Base-by-base conservation (phyloP, 1,140 invertebrate species). In the Drosophila pandora region DNA sequence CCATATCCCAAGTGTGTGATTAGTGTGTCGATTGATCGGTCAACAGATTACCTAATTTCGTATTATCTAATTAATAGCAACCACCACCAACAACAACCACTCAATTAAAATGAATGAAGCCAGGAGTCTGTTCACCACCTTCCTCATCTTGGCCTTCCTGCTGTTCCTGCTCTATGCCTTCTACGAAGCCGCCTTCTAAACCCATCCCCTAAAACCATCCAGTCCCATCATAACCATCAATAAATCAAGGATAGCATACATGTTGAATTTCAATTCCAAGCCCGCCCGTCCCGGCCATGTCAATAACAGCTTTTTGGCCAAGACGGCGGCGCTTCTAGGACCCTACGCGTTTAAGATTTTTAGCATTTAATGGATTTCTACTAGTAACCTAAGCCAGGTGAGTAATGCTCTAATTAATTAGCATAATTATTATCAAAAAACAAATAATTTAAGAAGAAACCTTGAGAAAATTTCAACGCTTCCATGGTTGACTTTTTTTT, bases 41-140 rank as follows among this genome's bases (percentile, higher is more conserved):
- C 49, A 22, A 32, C 65, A 34, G 58, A 25, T 67, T 30, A 73
- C n/a, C 60, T 68, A 74, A 48, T 54, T 48, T n/a, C 21, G 45
- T 49, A 53, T 37, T 53, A 43, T 53, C 22, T 43, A 63, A 48
- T 68, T 57, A 22, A n/a, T 37, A 37, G 34, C 30, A 34, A 55
- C 47, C 49, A 59, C 50, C 17, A 61, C 55, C 48, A 75, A 77
- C 58, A 57, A 64, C 56, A 71, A 69, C 72, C 48, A 64, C 56
- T 30, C 30, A 49, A 43, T 49, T 78, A 91, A 90, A 64, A 91
- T 91, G 90, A 91, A 88, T 90, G 90, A 91, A 54, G 85, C 88
- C 68, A 90, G 52, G 60, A 91, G 90, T 79, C 75, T 91, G 75
- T 74, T 91, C 75, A 91, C 90, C 85, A 91, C 89, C 74, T 91